Evolutionary conservation across 2,797 vertebrate genomes (phyloP), one percentile per base, ranked within the genome.

Genomic region (Crocidura indochinensis): DNA sequence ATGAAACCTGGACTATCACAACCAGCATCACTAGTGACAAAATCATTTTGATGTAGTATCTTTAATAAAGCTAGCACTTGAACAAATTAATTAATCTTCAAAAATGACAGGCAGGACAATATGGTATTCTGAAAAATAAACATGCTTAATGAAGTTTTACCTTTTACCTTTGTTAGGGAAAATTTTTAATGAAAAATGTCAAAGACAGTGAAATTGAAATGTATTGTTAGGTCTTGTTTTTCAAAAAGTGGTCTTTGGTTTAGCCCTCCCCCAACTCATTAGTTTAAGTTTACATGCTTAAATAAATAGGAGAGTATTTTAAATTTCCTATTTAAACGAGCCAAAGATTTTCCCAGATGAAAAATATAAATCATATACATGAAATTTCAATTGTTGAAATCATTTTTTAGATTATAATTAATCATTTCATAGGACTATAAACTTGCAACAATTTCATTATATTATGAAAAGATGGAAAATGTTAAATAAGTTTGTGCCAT

Each of bases 391-490:
- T 73, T 83, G 91, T 93, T 79, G n/a, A 44, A 31, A 27, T 76
- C 91, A 93, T 81, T 81, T 73, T 38, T 92, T 86, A 88, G 44
- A 26, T 88, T 82, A 75, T 6, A 74, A 19, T 51, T 82, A 84
- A 88, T 91, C 77, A 65, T 10, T 92, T 87, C 76, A 19, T 31
- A 87, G 89, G 71, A 88, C 27, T 27, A 8, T 11, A 83, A 91
- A 56, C 10, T 46, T 92, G 38, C 31, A 83, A 72, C 29, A 83
- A 27, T 31, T 49, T 92, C 75, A 88, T 27, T 74, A 80, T 53
- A 84, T 92, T 82, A 87, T 91, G 26, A 92, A 27, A 62, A 91
- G 47, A 90, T 73, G 19, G 91, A 86, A 93, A 86, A 5, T 38
- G 92, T 73, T 91, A 80, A 92, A 14, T 79, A 93, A 86, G 26